Evolutionary conservation across 2,797 vertebrate species (phyloP), one percentile per base, ranked within the genome.

Genomic region (Miichthys miiuy): DNA sequence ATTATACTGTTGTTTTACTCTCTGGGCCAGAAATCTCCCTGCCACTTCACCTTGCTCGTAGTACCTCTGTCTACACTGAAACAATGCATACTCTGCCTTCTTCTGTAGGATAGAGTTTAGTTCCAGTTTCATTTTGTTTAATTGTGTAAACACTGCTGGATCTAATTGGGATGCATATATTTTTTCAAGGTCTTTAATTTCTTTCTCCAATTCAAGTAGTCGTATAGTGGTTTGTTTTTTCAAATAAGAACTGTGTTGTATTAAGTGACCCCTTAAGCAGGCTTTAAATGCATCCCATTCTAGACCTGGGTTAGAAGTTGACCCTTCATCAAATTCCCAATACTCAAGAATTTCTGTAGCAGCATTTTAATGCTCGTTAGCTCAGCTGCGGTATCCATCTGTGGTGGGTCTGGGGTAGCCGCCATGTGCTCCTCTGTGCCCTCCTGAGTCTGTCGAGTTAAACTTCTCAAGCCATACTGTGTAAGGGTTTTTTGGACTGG

Each of bases 231-330:
- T 10, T 58, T 38, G 9, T 58, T 56, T 57, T 57, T 57, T 57
- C 27, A 57, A 20, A 10, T 20, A 27, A 6, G 27, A 64, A 48
- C 23, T 12, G 44, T 64, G 44, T 27, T 47, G 42, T 25, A 64
- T 18, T 27, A 46, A 64, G 44, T 4, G 23, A 64, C 44, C 42
- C 61, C 61, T 64, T 17, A 47, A 27, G 7, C 23, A 64, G 9
- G 61, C 61, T 27, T 64, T 63, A 47, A 64, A 64, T 23, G 38
- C 41, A 23, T 64, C 42, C 42, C 44, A 64, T 27, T 64, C 42
- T 47, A 64, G 23, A 18, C 44, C 44, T 17, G 42, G 44, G 17
- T 64, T 47, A 20, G 23, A 48, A 11, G 44, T 13, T 64, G 61
- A 16, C 5, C 44, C 61, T 20, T 64, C 44, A 48, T 30, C 27